Conservation (phyloP, 2,113 vertebrate genomes). For the Anthoscopus minutus region DNA sequence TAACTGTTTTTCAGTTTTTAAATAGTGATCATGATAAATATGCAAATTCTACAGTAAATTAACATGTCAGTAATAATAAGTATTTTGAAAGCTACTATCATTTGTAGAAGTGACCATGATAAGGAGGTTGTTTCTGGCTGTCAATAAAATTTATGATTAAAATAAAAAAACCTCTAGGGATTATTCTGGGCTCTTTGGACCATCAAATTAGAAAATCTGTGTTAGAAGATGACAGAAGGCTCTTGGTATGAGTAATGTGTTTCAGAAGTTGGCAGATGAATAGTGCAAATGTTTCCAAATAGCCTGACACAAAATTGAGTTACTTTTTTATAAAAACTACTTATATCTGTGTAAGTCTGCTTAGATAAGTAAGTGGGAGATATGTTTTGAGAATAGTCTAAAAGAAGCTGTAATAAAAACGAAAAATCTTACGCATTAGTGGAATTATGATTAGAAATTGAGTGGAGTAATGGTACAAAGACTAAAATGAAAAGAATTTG, state of each 20-base stretch:
- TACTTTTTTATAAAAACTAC: slow-evolving; percentile 13
- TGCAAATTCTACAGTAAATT: neutral
- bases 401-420: slow-evolving; percentile 3
- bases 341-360: neutral
- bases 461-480: neutral
- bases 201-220: slow-evolving; percentile 27
- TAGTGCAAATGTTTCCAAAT: slow-evolving; percentile 49
- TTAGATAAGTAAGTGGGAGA: neutral
- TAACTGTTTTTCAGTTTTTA: neutral
- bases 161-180: neutral
- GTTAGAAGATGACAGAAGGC: slow-evolving; percentile 30
- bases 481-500: neutral
- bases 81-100: neutral
- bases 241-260: slow-evolving; percentile 35
- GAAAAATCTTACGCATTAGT: neutral
- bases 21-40: neutral
- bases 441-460: neutral
- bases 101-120: neutral
- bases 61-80: neutral
- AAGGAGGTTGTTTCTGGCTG: neutral
- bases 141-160: neutral
- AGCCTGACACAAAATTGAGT: neutral
- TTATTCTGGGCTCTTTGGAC: neutral
- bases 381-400: neutral
- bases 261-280: slow-evolving; percentile 34